Evolutionary conservation across 2,797 vertebrate species (phyloP).

Genomic region (Neosilurus hyrtlii): DNA sequence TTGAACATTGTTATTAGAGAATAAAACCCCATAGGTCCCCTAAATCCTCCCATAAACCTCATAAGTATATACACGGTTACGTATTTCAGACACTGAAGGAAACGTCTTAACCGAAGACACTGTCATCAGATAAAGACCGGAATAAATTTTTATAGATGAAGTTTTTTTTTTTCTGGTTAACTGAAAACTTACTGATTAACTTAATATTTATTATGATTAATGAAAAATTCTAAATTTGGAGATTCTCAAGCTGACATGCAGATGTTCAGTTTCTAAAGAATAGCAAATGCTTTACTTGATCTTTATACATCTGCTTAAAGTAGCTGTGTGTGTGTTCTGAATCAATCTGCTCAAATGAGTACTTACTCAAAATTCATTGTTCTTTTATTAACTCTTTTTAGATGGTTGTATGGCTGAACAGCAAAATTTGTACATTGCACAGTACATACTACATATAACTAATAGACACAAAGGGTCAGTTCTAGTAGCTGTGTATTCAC

Average conservation of each 20-base stretch:
- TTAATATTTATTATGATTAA: constrained; percentile 1
- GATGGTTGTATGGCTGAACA: background rate
- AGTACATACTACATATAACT: background rate
- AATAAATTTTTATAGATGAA: background rate
- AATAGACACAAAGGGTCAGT: too few relatives aligned
- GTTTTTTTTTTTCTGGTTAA: background rate
- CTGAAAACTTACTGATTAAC: constrained; percentile 7
- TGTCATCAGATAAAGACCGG: background rate
- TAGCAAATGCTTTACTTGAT: constrained; percentile 4
- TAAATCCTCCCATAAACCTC: background rate
- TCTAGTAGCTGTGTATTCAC: too few relatives aligned
- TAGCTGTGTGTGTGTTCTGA: constrained; percentile 8
- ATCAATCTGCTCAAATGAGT: background rate
- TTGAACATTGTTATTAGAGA: background rate
- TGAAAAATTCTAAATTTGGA: constrained; percentile 17
- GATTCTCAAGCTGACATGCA: constrained; percentile 17
- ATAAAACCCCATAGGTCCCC: background rate
- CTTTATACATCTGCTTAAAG: background rate
- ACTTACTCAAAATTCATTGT: background rate
- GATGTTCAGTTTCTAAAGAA: background rate
- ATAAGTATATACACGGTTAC: too few relatives aligned
- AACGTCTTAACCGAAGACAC: background rate
- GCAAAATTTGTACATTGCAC: background rate
- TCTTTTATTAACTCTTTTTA: background rate
- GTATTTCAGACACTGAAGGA: background rate